Evolutionary conservation across 2,888 invertebrate species (phyloP), one percentile per base, ranked within the genome.

Genomic region (Ypsolopha scabrella): DNA sequence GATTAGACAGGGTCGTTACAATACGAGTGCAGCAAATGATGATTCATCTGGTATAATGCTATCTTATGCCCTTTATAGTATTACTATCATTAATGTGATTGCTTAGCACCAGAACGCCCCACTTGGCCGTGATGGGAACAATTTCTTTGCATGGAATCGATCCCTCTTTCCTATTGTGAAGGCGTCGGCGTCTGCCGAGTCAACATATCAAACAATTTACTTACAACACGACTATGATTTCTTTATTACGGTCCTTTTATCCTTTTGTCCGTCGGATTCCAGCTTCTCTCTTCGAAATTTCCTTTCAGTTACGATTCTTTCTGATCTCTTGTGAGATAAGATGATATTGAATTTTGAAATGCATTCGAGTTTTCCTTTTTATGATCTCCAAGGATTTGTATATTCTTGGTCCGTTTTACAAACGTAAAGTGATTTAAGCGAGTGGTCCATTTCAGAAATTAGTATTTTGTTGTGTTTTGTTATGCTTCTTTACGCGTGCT

Each of bases 291-390:
- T 70, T 59, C 61, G 60, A 70, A 67, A 66, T 70, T 69, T 71
- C 59, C 65, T 67, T 67, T 69, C 64, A 60, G 61, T 68, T 60
- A 65, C 66, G 52, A 52, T 48, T 52, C 50, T 63, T 68, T 63
- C 63, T 65, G 65, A 68, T 68, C 68, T 64, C 57, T 60, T 62
- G 63, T 58, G 58, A 75, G 73, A 76, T 75, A 72, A 72, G 68
- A 62, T 71, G 68, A 75, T 78, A 80, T 80, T 79, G 75, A 80
- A 78, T 80, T 81, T 76, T 73, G 72, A 76, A 76, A 74, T 56
- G 54, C 75, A 73, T 71, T 34, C 41, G 73, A 67, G 69, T 70
- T 70, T 71, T 70, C 67, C 68, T 70, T 75, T 75, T 77, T 73
- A 73, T 68, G 71, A 66, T 73, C 60, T 60, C 62, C 61, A 63